Base-by-base conservation (phyloP, 2,113 vertebrate genomes). In the Anoura caudifer region DNA sequence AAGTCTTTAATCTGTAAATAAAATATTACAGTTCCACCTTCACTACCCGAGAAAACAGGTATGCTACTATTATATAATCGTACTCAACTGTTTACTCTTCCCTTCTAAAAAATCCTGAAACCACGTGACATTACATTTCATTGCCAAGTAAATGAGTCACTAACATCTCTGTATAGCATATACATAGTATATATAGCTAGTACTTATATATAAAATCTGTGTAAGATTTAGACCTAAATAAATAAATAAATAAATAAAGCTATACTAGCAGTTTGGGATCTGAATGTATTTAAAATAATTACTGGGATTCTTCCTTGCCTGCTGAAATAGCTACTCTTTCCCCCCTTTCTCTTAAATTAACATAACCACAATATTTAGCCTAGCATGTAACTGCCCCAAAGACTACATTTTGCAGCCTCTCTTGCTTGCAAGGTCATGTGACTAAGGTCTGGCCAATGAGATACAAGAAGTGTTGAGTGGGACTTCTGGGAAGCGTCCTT, bases 191-290 rank as follows among this genome's bases (percentile, higher is more conserved):
- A 91, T 76, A 7, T 88, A 91, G 24, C 47, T 86, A 70, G 59
- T 86, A 86, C 88, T 61, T 94, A 88, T 63, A 38, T 75, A 70
- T 94, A 96, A 96, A 75, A 70, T 92, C 36, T 92, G 77, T 77
- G 6, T 87, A 95, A 95, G 26, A 94, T 52, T 95, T 50, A 82
- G 22, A 38, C 52, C 33, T 79, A 93, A 87, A 94, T 87, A 86
- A 20, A 75, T 82, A 54, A 65, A 91, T 75, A 79, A 52, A 76
- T 73, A 50, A 50, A 50, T 50, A 50, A 52, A 76, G 65, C 15
- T 70, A 4, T 84, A 83, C 36, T 73, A n/a, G 31, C 26, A 59
- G 54, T 91, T 91, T 91, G 20, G 63, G n/a, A 90, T 86, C 52
- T 69, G 67, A 90, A 91, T 50, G 3, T 50, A 73, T 63, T 67